phyloP scores from a whole-genome alignment of 2,888 invertebrate species.

The Thecocarcelia acutangulata region DNA sequence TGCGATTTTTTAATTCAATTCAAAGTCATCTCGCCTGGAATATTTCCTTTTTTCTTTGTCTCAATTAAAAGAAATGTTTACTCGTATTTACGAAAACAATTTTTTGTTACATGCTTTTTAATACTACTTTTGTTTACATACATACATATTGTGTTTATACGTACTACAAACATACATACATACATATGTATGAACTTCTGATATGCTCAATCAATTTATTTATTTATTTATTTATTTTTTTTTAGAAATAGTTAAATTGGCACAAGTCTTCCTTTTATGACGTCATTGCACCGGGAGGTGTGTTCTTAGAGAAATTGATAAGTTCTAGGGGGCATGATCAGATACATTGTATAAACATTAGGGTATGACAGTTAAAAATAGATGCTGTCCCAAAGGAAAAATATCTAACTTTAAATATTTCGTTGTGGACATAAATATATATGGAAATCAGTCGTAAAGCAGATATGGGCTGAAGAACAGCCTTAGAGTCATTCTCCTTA shows the following conservation, averaged over 20 bases:
- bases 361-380: not conserved
- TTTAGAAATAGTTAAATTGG: constrained; percentile 49
- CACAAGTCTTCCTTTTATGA: constrained; percentile 36
- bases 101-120: not conserved
- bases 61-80: constrained; percentile 60
- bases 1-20: constrained; percentile 25
- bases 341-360: not conserved
- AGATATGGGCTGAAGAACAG: too few species aligned
- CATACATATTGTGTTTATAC: not conserved
- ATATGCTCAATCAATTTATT: constrained; percentile 54
- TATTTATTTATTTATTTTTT: constrained; percentile 16
- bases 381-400: too few species aligned
- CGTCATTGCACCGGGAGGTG: constrained; percentile 58
- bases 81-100: constrained; percentile 45
- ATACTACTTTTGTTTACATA: not conserved
- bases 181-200: not conserved
- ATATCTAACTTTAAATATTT: too few species aligned
- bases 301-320: constrained; percentile 39
- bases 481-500: too few species aligned
- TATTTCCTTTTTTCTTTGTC: constrained; percentile 40
- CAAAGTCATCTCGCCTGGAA: constrained; percentile 44
- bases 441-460: too few species aligned
- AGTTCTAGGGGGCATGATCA: constrained; percentile 43
- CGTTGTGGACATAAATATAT: too few species aligned
- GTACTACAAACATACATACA: not conserved